Evolutionary conservation across 2,113 vertebrate genomes (phyloP), one percentile per base, ranked within the genome.

Genomic region (Globicephala melas): DNA sequence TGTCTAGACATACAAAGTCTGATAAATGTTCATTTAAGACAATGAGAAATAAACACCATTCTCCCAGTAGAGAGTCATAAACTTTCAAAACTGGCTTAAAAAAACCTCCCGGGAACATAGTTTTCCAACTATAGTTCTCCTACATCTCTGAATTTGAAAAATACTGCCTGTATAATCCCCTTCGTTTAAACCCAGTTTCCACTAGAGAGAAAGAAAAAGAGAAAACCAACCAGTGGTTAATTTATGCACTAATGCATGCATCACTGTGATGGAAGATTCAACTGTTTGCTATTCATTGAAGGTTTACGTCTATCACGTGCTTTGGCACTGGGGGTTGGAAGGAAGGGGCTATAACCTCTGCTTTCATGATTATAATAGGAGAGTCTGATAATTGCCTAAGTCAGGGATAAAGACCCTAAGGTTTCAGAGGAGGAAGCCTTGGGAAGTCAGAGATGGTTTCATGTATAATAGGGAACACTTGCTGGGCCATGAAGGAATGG

Each of bases 71-170:
- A 80, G 97, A 71, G 92, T 82, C 67, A 90, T 58, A 88, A 95
- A 85, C 44, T 89, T 21, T 67, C 38, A 58, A 92, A 95, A 91
- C 55, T 53, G 28, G 28, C 77, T 55, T 90, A 79, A 36, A 55
- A 91, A 76, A 94, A 26, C 1, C 33, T 92, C 38, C 62, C 81
- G 44, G 70, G 58, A 86, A 92, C 13, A 55, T 2, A 79, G 41
- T 92, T 95, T 93, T 92, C 31, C 44, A n/a, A 93, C 5, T 86
- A 76, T 2, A 90, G 28, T 67, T 80, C 33, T 62, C 36, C 53
- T 60, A 21, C 28, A 55, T 85, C 70, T 97, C 33, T 80, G 85
- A 38, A 81, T 92, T 62, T 91, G 76, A 81, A 93, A 97, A 94
- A 21, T 38, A 71, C 9, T 87, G 44, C 55, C 26, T 80, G 6